Evolutionary conservation across 2,113 vertebrate genomes (phyloP).

Genomic region (Mesembrinibis cayennensis): DNA sequence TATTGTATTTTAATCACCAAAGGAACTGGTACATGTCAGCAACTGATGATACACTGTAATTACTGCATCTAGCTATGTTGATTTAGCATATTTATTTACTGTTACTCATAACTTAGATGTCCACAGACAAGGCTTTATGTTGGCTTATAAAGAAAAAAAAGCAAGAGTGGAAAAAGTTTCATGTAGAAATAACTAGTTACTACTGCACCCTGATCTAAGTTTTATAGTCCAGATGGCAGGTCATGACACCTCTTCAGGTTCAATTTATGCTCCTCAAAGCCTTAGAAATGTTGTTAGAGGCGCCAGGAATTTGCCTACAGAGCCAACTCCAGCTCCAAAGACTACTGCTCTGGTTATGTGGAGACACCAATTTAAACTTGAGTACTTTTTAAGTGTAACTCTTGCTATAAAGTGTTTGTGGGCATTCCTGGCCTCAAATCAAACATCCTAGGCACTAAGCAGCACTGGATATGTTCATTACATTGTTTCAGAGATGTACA

Average conservation of each 20-base stretch:
- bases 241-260: constrained; percentile 19
- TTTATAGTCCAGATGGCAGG: constrained; percentile 19
- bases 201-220: not conserved
- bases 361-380: not conserved
- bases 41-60: not conserved
- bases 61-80: not conserved
- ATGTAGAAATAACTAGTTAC: not conserved
- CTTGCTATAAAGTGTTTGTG: constrained; percentile 5
- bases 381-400: constrained; percentile 32
- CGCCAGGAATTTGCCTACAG: constrained; percentile 30
- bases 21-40: not conserved
- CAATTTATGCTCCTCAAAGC: constrained; percentile 21
- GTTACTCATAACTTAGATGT: not conserved
- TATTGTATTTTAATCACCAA: not conserved
- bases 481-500: not conserved
- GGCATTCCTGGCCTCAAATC: constrained; percentile 26
- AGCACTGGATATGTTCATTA: not conserved
- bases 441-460: constrained; percentile 3
- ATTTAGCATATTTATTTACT: not conserved
- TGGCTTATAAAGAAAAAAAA: not conserved
- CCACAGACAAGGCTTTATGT: not conserved
- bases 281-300: constrained; percentile 16
- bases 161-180: not conserved
- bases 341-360: not conserved
- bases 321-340: not conserved